Evolutionary conservation across 2,888 invertebrate genomes (phyloP).

Genomic region (Hyposoter dolosus): DNA sequence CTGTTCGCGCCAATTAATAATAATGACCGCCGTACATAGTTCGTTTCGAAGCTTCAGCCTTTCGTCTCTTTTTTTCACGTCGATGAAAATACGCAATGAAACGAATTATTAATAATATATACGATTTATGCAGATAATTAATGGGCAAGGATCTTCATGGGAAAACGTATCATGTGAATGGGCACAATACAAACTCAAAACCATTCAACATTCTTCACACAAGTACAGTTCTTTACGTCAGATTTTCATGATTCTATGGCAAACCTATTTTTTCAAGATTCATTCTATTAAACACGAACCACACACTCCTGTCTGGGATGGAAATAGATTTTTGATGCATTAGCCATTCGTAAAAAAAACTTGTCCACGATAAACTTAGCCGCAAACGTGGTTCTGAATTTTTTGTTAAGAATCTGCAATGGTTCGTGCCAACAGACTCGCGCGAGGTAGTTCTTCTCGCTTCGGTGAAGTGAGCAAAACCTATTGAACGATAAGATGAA

Average conservation of each 20-base stretch:
- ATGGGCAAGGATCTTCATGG: neutral
- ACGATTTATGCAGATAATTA: slow-evolving; percentile 14
- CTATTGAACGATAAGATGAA: neutral
- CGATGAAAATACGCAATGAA: slow-evolving; percentile 24
- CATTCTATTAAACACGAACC: neutral
- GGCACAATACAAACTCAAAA: neutral
- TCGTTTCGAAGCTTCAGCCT: slow-evolving; percentile 13
- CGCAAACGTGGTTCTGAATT: neutral
- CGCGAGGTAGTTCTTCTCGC: no score
- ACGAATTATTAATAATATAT: slow-evolving; percentile 8
- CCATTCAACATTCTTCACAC: neutral
- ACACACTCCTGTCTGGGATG: no score
- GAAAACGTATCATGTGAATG: neutral
- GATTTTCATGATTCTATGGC: neutral
- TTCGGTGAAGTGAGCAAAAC: neutral
- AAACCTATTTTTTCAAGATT: neutral
- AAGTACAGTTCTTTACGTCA: neutral
- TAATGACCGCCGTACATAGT: slow-evolving; percentile 44
- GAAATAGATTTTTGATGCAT: neutral
- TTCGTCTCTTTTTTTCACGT: neutral
- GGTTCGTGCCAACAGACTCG: neutral
- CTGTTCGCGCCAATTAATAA: slow-evolving; percentile 56
- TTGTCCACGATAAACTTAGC: neutral
- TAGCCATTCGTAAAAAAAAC: neutral
- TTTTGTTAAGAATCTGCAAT: neutral